phyloP scores from a whole-genome alignment of 23 tunicate genomes.

The Botrylloides violaceus region DNA sequence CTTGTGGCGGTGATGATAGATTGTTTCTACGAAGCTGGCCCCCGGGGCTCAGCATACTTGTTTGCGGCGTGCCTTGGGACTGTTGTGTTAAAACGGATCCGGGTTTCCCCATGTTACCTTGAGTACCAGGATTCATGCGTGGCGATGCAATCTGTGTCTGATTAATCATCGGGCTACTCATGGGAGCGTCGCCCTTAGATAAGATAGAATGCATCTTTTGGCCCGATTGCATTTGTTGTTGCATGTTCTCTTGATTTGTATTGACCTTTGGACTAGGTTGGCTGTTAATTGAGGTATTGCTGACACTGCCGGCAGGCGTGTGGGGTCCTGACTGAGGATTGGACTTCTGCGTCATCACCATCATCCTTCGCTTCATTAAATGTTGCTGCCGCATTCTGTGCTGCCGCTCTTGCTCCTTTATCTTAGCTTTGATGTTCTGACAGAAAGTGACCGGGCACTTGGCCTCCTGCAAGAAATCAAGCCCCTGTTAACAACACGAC shows the following conservation, averaged over 20 bases:
- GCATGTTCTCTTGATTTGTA: constrained; percentile 38
- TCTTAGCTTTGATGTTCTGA: constrained; percentile 44
- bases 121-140: constrained; percentile 23
- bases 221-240: constrained; percentile 51
- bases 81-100: constrained; percentile 31
- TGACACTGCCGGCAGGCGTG: constrained; percentile 63
- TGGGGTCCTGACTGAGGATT: constrained; percentile 35
- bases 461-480: constrained; percentile 46
- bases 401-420: constrained; percentile 70
- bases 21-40: neutral
- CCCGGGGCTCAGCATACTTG: constrained; percentile 47
- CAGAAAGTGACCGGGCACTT: constrained; percentile 90
- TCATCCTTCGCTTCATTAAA: constrained; percentile 74
- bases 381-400: constrained; percentile 55
- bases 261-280: constrained; percentile 22
- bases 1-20: constrained; percentile 32
- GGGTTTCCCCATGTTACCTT: constrained; percentile 14
- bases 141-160: constrained; percentile 11
- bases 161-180: constrained; percentile 25
- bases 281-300: constrained; percentile 5
- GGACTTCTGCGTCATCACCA: constrained; percentile 39
- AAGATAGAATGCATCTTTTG: constrained; percentile 18
- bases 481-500: neutral
- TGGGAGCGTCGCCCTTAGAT: constrained; percentile 26
- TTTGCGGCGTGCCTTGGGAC: neutral